A percentile compares a stretch with the other conserved stretches of the same genome.
Evolutionary conservation across 2,888 invertebrate genomes (phyloP).

Genomic region (Apodemia zela): DNA sequence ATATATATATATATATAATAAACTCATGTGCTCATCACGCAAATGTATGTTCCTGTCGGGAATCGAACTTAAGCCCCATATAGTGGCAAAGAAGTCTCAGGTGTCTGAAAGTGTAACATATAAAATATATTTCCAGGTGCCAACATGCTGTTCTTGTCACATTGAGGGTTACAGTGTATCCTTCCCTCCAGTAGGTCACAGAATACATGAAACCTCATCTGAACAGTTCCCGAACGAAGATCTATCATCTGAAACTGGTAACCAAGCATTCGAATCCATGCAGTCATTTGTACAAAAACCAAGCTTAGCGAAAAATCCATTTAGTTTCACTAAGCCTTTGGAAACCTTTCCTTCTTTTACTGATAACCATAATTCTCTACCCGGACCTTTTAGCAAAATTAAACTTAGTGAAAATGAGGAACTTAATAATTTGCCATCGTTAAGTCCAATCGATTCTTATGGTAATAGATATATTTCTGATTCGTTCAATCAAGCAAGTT

Average conservation of each 20-base stretch:
- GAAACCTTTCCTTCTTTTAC: slow-evolving; percentile 53
- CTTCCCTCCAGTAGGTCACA: slow-evolving; percentile 82
- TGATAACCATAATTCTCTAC: slow-evolving; percentile 60
- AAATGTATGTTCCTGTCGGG: no score
- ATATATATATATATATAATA: no score
- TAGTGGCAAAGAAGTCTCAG: neutral
- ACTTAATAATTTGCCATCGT: slow-evolving; percentile 35
- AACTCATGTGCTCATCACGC: no score
- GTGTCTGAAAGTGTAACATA: neutral
- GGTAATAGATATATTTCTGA: slow-evolving; percentile 68
- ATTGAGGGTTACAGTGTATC: slow-evolving; percentile 87
- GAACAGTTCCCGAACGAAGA: slow-evolving; percentile 82
- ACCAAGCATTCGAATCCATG: slow-evolving; percentile 69
- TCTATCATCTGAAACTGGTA: slow-evolving; percentile 66
- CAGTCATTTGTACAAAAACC: slow-evolving; percentile 62
- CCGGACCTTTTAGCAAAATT: slow-evolving; percentile 50
- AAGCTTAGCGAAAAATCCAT: slow-evolving; percentile 52
- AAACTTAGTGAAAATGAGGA: slow-evolving; percentile 58
- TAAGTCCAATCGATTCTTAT: slow-evolving; percentile 63
- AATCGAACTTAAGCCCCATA: no score
- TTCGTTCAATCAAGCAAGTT: slow-evolving; percentile 66
- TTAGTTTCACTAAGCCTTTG: slow-evolving; percentile 52
- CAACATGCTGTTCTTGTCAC: slow-evolving; percentile 91
- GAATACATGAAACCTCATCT: slow-evolving; percentile 70
- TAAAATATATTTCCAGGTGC: slow-evolving; percentile 72